phyloP scores from a whole-genome alignment of 2,113 vertebrate genomes.

The Struthidea cinerea region DNA sequence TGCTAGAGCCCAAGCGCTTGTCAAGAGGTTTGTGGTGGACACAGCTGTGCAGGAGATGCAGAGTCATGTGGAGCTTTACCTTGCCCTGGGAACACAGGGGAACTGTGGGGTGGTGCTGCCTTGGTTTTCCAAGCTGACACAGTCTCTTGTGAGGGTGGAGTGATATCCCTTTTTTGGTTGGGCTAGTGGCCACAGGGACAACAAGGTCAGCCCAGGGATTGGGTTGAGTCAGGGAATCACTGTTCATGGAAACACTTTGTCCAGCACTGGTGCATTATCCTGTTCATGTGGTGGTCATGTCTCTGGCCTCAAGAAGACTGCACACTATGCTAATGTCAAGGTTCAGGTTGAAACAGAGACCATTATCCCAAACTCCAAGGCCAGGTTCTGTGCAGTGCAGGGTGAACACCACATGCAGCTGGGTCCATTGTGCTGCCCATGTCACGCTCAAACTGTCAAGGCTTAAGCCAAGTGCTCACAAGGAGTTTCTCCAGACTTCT shows the following conservation, averaged over 20 bases:
- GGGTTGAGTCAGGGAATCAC: not conserved
- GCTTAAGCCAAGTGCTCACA: not conserved
- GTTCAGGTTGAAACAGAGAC: not conserved
- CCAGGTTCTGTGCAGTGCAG: not conserved
- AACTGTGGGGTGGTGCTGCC: not conserved
- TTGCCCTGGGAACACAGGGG: not conserved
- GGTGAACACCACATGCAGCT: accelerated
- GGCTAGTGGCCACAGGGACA: not conserved
- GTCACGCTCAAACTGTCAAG: not conserved
- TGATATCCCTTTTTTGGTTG: not conserved
- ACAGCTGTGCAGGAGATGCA: not conserved
- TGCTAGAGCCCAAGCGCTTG: not conserved
- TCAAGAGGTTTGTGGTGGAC: not conserved
- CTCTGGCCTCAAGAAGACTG: not conserved
- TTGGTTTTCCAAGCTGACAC: not conserved
- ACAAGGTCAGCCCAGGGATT: not conserved
- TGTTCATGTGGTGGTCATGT: not conserved
- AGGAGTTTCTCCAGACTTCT: not conserved
- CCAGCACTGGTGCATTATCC: not conserved
- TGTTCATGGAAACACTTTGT: not conserved
- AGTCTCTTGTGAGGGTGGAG: not conserved
- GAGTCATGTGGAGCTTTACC: not conserved
- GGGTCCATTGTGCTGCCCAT: not conserved
- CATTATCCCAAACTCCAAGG: not conserved
- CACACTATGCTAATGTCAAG: accelerated